phyloP scores from a whole-genome alignment of 1,140 invertebrate species.

The Drosophila punjabiensis region DNA sequence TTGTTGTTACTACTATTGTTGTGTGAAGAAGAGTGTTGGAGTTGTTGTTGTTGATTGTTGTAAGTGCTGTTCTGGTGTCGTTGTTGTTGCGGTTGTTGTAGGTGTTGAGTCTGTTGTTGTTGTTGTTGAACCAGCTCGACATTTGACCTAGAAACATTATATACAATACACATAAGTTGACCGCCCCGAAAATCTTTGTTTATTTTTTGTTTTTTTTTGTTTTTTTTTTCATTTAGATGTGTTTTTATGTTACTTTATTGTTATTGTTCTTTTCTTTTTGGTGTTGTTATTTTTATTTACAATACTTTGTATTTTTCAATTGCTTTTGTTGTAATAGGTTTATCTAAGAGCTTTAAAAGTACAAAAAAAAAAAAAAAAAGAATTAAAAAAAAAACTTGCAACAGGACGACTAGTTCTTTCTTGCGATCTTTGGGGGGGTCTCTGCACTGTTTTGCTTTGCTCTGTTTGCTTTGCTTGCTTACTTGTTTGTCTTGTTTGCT shows the following conservation, averaged over 20 bases:
- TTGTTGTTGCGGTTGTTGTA: slow-evolving; percentile 65
- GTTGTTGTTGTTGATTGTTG: slow-evolving; percentile 52
- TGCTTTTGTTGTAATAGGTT: slow-evolving; percentile 49
- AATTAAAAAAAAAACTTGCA: not conserved
- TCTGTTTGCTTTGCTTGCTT: not conserved
- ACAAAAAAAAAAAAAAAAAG: not conserved
- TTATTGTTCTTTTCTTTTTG: slow-evolving; percentile 16
- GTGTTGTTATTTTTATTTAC: not conserved
- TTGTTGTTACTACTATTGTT: slow-evolving; percentile 32
- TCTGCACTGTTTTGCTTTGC: not conserved
- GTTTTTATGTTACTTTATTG: slow-evolving; percentile 20
- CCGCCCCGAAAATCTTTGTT: slow-evolving; percentile 30
- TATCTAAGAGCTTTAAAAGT: not conserved
- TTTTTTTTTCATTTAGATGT: slow-evolving; percentile 16
- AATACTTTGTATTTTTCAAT: slow-evolving; percentile 31
- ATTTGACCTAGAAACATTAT: slow-evolving; percentile 86
- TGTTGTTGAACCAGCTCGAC: slow-evolving; percentile 84
- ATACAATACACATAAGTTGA: slow-evolving; percentile 69
- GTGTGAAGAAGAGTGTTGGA: slow-evolving; percentile 27
- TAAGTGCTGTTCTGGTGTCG: slow-evolving; percentile 74
- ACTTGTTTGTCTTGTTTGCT: not conserved
- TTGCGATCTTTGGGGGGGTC: not conserved
- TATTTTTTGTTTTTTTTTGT: slow-evolving; percentile 46
- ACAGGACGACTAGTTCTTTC: not conserved
- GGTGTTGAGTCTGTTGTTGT: slow-evolving; percentile 61